A percentile compares a stretch with the other conserved stretches of the same genome.
These are phyloP conservation scores for Sander lucioperca DNA, from an alignment of 2,113 vertebrate species.

Conservation along the genomic window DNA sequence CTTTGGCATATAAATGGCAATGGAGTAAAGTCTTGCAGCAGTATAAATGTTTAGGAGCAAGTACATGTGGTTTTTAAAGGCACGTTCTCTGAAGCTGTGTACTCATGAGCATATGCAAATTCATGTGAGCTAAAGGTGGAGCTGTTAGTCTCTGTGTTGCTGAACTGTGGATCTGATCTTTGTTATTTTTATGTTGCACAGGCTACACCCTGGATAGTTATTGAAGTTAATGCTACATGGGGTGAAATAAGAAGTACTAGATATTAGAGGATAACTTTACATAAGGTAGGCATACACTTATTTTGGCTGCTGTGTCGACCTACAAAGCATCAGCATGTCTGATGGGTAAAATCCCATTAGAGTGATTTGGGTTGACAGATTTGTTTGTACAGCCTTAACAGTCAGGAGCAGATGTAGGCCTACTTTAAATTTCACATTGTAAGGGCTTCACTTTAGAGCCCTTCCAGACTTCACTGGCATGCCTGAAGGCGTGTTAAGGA, in stretches of 20 bases:
- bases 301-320: background rate
- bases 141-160: background rate
- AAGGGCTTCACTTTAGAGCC: background rate
- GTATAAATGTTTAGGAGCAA: background rate
- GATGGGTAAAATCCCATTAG: conserved; percentile 7
- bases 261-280: background rate
- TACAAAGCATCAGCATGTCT: background rate
- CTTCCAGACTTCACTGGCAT: background rate
- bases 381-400: conserved; percentile 8
- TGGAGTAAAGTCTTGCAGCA: background rate
- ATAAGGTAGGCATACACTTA: background rate
- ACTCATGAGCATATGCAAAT: background rate
- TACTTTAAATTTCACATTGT: background rate
- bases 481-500: background rate
- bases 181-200: background rate
- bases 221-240: background rate
- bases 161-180: conserved; percentile 1
- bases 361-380: conserved; percentile 8
- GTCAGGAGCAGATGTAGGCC: background rate
- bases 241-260: background rate
- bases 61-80: background rate
- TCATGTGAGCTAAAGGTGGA: background rate
- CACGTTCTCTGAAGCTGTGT: background rate
- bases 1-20: background rate
- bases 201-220: background rate